Conservation (phyloP, 1,140 invertebrate genomes). For the Lysiphlebus fabarum region DNA sequence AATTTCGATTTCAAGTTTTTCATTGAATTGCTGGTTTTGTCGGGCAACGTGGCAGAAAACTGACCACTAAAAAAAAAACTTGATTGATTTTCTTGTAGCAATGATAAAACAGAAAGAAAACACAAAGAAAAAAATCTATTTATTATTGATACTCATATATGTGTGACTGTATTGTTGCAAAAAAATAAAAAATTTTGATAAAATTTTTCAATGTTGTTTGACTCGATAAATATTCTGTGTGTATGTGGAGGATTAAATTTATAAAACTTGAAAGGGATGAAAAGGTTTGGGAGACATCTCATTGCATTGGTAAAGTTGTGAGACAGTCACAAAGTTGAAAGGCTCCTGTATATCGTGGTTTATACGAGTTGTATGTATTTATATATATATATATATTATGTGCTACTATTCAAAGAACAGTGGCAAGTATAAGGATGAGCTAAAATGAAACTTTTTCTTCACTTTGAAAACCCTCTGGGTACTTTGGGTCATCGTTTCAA, state of each 20-base stretch:
- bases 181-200: not conserved
- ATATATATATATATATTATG: too few species aligned
- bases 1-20: too few species aligned
- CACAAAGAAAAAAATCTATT: not conserved
- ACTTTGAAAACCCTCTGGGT: not conserved
- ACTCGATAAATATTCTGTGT: too few species aligned
- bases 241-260: too few species aligned
- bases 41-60: not conserved
- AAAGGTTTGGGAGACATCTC: conserved; percentile 4
- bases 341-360: conserved; percentile 1
- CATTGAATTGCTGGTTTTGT: too few species aligned
- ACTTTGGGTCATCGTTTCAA: conserved; percentile 20
- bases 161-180: conserved; percentile 13
- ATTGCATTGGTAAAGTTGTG: conserved; percentile 14
- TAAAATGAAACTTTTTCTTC: conserved; percentile 16
- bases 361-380: not conserved
- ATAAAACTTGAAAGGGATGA: not conserved
- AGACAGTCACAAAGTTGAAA: conserved; percentile 12
- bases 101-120: not conserved
- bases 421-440: not conserved
- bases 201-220: too few species aligned
- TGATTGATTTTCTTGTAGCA: conserved; percentile 12
- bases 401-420: not conserved
- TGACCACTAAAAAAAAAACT: conserved; percentile 3
- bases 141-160: not conserved